These are phyloP conservation scores for Ditula angustiorana DNA, from an alignment of 2,888 invertebrate genomes.

Conservation along the genomic window DNA sequence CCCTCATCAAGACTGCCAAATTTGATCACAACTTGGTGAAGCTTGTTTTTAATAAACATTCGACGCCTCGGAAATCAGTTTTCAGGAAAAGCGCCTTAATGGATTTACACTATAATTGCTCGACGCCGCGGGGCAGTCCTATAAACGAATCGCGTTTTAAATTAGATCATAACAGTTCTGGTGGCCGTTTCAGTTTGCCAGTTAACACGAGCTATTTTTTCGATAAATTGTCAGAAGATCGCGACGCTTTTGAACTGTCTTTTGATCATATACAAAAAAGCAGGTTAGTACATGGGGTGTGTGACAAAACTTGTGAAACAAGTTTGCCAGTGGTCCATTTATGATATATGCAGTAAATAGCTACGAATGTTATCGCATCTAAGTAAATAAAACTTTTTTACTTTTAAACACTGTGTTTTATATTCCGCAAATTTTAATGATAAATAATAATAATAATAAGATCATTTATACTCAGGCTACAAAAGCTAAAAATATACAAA, in stretches of 20 bases:
- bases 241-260: constrained; percentile 88
- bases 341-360: constrained; percentile 42
- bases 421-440: background rate
- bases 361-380: background rate
- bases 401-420: background rate
- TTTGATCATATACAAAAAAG: constrained; percentile 72
- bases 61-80: constrained; percentile 59
- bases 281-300: constrained; percentile 43
- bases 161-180: constrained; percentile 50
- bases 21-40: constrained; percentile 68
- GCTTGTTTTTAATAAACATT: constrained; percentile 65
- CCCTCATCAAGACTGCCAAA: constrained; percentile 61
- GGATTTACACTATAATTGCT: constrained; percentile 66
- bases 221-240: constrained; percentile 72
- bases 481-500: no score
- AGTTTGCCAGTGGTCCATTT: constrained; percentile 68
- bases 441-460: no score
- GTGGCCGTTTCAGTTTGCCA: constrained; percentile 53
- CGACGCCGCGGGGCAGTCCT: constrained; percentile 73
- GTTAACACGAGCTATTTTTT: constrained; percentile 84
- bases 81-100: constrained; percentile 54
- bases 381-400: background rate
- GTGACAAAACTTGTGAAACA: constrained; percentile 62
- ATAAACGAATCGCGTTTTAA: constrained; percentile 48
- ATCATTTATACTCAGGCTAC: no score